Conservation (phyloP, 2,797 vertebrate species). For the Hapalemur alaotrensis region DNA sequence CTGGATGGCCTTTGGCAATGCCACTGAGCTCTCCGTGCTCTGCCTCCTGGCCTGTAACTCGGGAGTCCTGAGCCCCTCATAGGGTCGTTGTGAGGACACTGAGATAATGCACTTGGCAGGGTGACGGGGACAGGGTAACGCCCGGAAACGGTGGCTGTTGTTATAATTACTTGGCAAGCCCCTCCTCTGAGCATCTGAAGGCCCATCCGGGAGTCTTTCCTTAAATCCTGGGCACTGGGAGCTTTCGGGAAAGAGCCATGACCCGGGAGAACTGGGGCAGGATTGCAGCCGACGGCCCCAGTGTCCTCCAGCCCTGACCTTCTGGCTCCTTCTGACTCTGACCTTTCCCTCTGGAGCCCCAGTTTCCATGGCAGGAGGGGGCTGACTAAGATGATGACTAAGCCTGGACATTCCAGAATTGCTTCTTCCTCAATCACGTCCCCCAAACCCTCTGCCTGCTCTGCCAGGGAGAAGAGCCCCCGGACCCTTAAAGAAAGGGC, state of each 20-base stretch:
- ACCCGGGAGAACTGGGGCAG: accelerated
- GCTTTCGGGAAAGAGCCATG: neutral
- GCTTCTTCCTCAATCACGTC: neutral
- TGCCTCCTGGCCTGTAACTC: neutral
- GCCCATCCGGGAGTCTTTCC: neutral
- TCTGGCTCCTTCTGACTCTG: neutral
- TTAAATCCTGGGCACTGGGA: neutral
- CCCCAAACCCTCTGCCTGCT: neutral
- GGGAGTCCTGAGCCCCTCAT: neutral
- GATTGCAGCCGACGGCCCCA: neutral
- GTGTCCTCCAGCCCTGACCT: neutral
- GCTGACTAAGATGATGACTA: constrained; percentile 5
- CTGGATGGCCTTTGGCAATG: neutral
- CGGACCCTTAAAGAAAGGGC: neutral
- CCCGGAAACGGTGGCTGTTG: neutral
- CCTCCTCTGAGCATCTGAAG: neutral
- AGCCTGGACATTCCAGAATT: neutral
- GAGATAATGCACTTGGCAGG: neutral
- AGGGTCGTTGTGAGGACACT: neutral
- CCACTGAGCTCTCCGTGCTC: neutral
- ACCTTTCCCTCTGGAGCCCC: neutral
- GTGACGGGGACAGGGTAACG: neutral
- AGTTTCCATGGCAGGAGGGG: neutral
- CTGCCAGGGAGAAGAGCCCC: neutral
- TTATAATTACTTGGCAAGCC: neutral